Evolutionary conservation across 2,888 invertebrate species (phyloP), one percentile per base, ranked within the genome.

Genomic region (Microctonus brassicae): DNA sequence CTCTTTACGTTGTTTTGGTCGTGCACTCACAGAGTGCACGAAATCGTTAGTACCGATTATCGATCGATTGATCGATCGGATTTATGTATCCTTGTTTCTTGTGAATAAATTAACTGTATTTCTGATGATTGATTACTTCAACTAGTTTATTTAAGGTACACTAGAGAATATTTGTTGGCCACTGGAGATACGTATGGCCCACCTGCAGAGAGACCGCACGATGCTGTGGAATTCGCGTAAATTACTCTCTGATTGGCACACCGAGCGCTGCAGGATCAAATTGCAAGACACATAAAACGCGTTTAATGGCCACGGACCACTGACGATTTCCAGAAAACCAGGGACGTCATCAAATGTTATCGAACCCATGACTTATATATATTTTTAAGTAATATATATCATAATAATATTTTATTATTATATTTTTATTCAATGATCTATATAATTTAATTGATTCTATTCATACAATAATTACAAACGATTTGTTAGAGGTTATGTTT

Each of bases 261-360:
- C 78, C 76, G 80, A 81, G 78, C 79, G 78, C 79, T 78, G 79
- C 80, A 77, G 80, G 80, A 85, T 84, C 83, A 84, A 84, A 83
- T 84, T 83, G 83, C 84, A 82, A 82, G 82, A 82, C 82, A 82
- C 83, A 84, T 84, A 83, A 79, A 85, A 84, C 80, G 83, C 82
- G 84, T 82, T 84, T 84, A 85, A 85, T 83, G 83, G 82, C 84
- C 81, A 77, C 74, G 78, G 79, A 80, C 77, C 84, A 78, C 83
- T 83, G 81, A 84, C 80, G 81, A 82, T 84, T 85, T 84, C 82
- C 84, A 84, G 85, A 84, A 85, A 84, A 79, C 82, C 84, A 85
- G 84, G 82, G 77, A 77, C 81, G 84, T 75, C 71, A 42, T 65
- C 58, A 33, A 29, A 26, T 52, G 22, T 17, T n/a, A 20, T 58